phyloP scores from a whole-genome alignment of 2,797 vertebrate species.

The Scolopax rusticola region DNA sequence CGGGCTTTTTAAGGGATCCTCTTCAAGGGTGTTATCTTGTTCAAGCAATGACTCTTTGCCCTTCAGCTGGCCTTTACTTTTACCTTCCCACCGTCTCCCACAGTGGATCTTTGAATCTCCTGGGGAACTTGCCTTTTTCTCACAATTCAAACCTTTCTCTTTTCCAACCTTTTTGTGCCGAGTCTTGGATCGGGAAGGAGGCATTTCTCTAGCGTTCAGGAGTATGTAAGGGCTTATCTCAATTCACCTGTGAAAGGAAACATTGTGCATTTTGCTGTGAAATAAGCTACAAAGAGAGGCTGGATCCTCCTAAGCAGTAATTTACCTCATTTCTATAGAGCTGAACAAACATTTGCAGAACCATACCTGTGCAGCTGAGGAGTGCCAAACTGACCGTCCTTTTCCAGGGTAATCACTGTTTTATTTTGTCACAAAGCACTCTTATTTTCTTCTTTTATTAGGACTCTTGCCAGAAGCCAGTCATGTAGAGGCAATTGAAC shows the following conservation, averaged over 20 bases:
- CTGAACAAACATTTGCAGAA: not conserved
- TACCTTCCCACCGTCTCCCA: not conserved
- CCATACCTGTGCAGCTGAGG: not conserved
- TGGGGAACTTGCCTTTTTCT: not conserved
- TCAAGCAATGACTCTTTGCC: not conserved
- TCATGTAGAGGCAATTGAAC: not conserved
- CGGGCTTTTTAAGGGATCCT: not conserved
- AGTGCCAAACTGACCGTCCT: not conserved
- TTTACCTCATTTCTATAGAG: not conserved
- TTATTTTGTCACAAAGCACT: not conserved
- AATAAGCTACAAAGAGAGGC: not conserved
- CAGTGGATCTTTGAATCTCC: not conserved
- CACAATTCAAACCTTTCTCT: not conserved
- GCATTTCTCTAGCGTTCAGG: constrained; percentile 14
- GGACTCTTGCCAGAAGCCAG: not conserved
- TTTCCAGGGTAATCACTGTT: not conserved
- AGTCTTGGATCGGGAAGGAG: not conserved
- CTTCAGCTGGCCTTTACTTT: not conserved
- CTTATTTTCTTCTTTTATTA: not conserved
- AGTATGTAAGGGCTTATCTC: not conserved
- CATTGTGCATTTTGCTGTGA: not conserved
- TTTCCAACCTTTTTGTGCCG: not conserved
- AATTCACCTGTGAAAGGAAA: not conserved
- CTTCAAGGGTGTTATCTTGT: not conserved
- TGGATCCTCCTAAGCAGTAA: not conserved